phyloP scores from a whole-genome alignment of 2,888 invertebrate species.

The Meloe dianella region DNA sequence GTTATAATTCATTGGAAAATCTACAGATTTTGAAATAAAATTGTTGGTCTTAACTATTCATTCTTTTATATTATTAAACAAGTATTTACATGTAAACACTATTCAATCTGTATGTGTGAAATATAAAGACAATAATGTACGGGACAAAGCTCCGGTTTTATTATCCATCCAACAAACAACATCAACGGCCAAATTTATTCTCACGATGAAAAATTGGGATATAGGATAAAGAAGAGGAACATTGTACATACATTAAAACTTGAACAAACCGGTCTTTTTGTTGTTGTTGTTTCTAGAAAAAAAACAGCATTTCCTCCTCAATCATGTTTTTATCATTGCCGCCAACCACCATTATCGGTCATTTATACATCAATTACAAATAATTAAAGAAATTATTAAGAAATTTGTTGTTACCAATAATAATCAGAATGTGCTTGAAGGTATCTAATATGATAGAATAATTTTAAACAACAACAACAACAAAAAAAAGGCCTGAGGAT shows the following conservation, averaged over 20 bases:
- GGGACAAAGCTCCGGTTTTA: neutral
- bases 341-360: constrained; percentile 48
- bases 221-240: neutral
- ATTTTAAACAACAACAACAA: too few species aligned
- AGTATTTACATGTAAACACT: too few species aligned
- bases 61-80: too few species aligned
- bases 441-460: too few species aligned
- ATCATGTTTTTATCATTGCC: constrained; percentile 49
- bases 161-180: constrained; percentile 3
- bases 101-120: constrained; percentile 2
- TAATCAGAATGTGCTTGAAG: too few species aligned
- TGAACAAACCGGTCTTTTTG: constrained; percentile 9
- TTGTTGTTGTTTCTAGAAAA: neutral
- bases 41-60: too few species aligned
- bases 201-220: constrained; percentile 7
- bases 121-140: neutral
- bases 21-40: too few species aligned
- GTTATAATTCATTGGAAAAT: neutral
- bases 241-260: neutral
- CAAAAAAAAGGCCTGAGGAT: neutral
- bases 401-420: too few species aligned
- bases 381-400: constrained; percentile 41
- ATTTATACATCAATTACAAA: constrained; percentile 52
- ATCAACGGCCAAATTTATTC: neutral
- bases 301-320: constrained; percentile 41